A percentile compares a stretch with the other conserved stretches of the same genome.
These are phyloP conservation scores for Bombus ignitus DNA, from an alignment of 1,140 invertebrate species.

Conservation along the genomic window DNA sequence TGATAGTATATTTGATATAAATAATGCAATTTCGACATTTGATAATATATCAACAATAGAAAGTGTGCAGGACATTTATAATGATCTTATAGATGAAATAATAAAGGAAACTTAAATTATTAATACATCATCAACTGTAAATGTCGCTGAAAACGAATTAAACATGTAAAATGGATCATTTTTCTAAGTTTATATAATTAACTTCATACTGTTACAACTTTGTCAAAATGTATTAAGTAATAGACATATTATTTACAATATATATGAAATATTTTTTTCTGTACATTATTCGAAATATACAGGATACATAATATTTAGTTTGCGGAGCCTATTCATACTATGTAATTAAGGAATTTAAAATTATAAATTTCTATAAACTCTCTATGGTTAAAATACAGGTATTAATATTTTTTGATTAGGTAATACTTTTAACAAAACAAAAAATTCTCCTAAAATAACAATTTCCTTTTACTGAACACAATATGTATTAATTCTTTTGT, in stretches of 20 bases:
- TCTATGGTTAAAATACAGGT: constrained; percentile 2
- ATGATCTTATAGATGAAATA: not conserved
- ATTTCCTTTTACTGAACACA: constrained; percentile 23
- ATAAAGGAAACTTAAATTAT: not conserved
- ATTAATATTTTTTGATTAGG: constrained; percentile 18
- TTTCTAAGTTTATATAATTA: constrained; percentile 15
- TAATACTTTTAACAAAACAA: constrained; percentile 7
- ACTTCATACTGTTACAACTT: not conserved
- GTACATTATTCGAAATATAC: constrained; percentile 18
- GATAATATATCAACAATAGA: not conserved
- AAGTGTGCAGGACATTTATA: not conserved
- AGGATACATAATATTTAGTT: constrained; percentile 4
- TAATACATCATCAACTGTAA: constrained; percentile 10
- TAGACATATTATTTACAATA: constrained; percentile 1
- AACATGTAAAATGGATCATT: not conserved
- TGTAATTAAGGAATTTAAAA: constrained; percentile 6
- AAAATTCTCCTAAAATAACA: constrained; percentile 9
- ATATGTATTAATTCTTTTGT: constrained; percentile 3
- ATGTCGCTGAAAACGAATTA: not conserved
- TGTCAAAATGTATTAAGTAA: not conserved
- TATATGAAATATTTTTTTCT: constrained; percentile 29
- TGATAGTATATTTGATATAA: not conserved
- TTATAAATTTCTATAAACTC: constrained; percentile 2
- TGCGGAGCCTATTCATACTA: not conserved
- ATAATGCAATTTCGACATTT: not conserved